phyloP scores from a whole-genome alignment of 2,797 vertebrate genomes.

The Acropternis orthonyx region DNA sequence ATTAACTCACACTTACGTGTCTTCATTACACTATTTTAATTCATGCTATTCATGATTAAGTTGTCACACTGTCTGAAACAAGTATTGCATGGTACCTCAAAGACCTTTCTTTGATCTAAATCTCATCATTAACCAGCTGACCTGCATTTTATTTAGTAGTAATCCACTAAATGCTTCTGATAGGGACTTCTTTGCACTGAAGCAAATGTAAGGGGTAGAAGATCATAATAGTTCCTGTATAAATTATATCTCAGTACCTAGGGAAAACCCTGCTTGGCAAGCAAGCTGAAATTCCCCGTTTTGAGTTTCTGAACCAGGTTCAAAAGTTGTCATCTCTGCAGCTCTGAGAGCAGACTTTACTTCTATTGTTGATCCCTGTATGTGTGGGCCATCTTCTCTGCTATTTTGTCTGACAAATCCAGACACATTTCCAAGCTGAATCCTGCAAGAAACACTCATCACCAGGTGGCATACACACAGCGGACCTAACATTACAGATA shows the following conservation, averaged over 20 bases:
- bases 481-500: neutral
- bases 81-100: neutral
- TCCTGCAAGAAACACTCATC: neutral
- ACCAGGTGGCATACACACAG: neutral
- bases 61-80: neutral
- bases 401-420: neutral
- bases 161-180: neutral
- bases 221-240: neutral
- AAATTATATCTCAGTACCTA: neutral
- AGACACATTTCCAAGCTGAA: neutral
- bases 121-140: neutral
- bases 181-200: neutral
- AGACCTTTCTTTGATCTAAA: neutral
- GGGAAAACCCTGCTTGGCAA: neutral
- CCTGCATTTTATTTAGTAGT: neutral
- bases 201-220: neutral
- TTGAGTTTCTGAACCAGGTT: neutral
- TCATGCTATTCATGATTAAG: neutral
- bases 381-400: neutral
- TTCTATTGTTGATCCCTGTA: neutral
- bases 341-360: neutral
- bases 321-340: neutral
- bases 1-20: neutral
- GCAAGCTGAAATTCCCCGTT: neutral
- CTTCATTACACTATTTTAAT: constrained; percentile 29